Evolutionary conservation across 2,113 vertebrate genomes (phyloP).

Genomic region (Diadophis punctatus): DNA sequence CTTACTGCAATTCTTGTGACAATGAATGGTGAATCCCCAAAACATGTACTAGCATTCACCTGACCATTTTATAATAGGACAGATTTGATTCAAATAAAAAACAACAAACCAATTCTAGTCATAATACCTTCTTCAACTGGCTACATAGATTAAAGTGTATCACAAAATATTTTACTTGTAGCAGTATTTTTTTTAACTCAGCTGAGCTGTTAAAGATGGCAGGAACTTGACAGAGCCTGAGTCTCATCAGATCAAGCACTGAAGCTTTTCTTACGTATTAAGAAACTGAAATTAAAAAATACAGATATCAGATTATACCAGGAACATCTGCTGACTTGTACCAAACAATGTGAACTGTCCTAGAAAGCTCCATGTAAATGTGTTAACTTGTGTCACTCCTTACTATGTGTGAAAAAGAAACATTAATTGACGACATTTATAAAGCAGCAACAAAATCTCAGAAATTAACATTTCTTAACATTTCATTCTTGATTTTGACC

Average conservation of each 20-base stretch:
- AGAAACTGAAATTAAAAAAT: slow-evolving; percentile 48
- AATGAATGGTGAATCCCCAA: background rate
- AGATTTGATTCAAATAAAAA: slow-evolving; percentile 14
- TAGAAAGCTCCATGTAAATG: slow-evolving; percentile 33
- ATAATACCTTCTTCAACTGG: background rate
- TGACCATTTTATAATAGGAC: background rate
- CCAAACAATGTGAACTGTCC: slow-evolving; percentile 15
- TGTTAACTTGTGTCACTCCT: background rate
- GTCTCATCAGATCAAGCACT: slow-evolving; percentile 53
- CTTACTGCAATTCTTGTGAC: background rate
- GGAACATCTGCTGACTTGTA: slow-evolving; percentile 48
- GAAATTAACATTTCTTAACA: background rate
- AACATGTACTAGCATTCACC: background rate
- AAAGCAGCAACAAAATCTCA: background rate
- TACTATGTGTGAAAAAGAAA: background rate
- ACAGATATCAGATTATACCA: slow-evolving; percentile 51
- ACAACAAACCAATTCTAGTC: background rate
- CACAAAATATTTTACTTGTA: background rate
- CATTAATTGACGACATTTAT: background rate
- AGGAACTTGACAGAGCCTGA: slow-evolving; percentile 43
- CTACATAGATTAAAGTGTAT: slow-evolving; percentile 41
- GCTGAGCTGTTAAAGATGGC: background rate
- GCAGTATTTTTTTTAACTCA: background rate
- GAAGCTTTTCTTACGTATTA: slow-evolving; percentile 54
- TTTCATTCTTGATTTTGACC: background rate